These are phyloP conservation scores for Plotosus lineatus DNA, from an alignment of 2,113 vertebrate species.

Conservation along the genomic window DNA sequence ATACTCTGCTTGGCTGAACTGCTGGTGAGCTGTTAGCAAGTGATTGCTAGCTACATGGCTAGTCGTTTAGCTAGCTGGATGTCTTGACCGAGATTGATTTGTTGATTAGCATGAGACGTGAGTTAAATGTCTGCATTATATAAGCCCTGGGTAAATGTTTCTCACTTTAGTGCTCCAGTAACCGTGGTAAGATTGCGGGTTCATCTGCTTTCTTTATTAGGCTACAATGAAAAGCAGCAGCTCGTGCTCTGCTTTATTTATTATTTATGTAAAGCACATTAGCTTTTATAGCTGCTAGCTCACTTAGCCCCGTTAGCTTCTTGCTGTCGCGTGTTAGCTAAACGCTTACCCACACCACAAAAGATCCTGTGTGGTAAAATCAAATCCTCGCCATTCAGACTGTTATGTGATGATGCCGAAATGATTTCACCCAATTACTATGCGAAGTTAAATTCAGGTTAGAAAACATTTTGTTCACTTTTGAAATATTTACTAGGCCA, in stretches of 20 bases:
- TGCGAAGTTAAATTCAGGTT: neutral
- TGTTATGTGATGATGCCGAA: neutral
- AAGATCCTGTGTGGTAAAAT: neutral
- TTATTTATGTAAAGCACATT: constrained; percentile 29
- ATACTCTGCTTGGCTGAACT: neutral
- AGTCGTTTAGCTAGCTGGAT: neutral
- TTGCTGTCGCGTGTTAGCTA: neutral
- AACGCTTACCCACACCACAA: neutral
- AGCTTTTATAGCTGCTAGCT: constrained; percentile 1
- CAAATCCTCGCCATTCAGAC: neutral
- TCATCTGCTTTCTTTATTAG: neutral
- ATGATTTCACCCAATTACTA: no score
- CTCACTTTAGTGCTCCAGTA: neutral
- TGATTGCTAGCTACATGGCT: constrained; percentile 10
- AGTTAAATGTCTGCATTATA: neutral
- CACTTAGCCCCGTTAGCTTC: neutral
- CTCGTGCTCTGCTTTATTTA: neutral
- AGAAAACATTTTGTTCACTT: neutral
- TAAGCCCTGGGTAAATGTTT: neutral
- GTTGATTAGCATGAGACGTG: neutral
- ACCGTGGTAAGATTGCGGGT: neutral
- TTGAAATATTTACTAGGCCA: neutral
- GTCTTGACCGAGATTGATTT: neutral
- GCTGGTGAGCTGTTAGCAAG: neutral
- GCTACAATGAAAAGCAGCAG: neutral